These are phyloP conservation scores for Phalloptychus januarius DNA, from an alignment of 2,797 vertebrate genomes.

Conservation along the genomic window DNA sequence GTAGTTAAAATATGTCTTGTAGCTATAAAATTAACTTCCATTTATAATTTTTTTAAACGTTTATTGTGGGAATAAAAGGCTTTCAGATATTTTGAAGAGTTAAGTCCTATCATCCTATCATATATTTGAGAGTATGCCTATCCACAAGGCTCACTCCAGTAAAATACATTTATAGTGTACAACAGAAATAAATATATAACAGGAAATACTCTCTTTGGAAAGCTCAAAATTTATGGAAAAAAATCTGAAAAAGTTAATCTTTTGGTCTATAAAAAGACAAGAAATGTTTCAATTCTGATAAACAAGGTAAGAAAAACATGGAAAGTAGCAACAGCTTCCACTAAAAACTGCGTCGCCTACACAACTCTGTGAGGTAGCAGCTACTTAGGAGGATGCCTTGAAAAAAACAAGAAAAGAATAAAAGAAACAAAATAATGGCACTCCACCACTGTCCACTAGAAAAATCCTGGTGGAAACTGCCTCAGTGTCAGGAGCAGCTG, in stretches of 20 bases:
- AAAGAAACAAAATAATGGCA: slow-evolving; percentile 34
- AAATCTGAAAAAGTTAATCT: slow-evolving; percentile 29
- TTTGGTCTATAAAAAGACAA: slow-evolving; percentile 40
- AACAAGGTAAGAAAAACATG: slow-evolving; percentile 25
- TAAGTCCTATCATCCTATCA: slow-evolving; percentile 17
- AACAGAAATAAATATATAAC: slow-evolving; percentile 68
- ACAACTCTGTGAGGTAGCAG: slow-evolving; percentile 19
- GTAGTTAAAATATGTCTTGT: neutral
- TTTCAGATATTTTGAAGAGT: slow-evolving; percentile 7
- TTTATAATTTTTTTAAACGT: neutral
- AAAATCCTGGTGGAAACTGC: slow-evolving; percentile 33
- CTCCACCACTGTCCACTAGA: slow-evolving; percentile 22
- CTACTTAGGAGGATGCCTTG: slow-evolving; percentile 19
- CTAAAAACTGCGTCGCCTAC: slow-evolving; percentile 21
- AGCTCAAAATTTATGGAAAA: slow-evolving; percentile 50
- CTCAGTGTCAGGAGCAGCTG: slow-evolving; percentile 34
- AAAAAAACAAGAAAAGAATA: slow-evolving; percentile 5
- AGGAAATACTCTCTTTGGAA: slow-evolving; percentile 72
- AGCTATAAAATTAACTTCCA: slow-evolving; percentile 16
- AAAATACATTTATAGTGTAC: slow-evolving; percentile 24
- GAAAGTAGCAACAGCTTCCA: slow-evolving; percentile 31
- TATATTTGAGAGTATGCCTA: slow-evolving; percentile 20
- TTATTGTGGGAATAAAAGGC: slow-evolving; percentile 6
- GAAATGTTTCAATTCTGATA: slow-evolving; percentile 20
- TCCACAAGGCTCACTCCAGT: slow-evolving; percentile 45